phyloP scores from a whole-genome alignment of 2,888 invertebrate species.

The Caenorhabditis sp. region DNA sequence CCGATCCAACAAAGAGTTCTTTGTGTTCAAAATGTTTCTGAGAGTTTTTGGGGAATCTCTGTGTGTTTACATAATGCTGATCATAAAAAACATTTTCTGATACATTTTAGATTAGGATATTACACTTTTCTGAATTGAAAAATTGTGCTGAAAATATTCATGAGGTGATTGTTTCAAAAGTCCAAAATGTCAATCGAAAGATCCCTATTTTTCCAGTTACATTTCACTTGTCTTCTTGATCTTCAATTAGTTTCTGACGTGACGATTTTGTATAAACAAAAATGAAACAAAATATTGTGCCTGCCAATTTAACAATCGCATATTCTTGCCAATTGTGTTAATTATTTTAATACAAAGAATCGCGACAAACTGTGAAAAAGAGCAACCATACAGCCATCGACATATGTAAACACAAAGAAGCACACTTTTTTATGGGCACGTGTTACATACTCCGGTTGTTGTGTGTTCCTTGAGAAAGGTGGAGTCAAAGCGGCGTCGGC shows the following conservation, averaged over 20 bases:
- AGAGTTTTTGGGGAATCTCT: too few species aligned
- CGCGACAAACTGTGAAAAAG: neutral
- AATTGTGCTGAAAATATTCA: too few species aligned
- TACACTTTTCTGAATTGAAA: too few species aligned
- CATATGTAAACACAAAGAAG: neutral
- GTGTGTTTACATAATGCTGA: too few species aligned
- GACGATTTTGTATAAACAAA: neutral
- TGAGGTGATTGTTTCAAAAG: too few species aligned
- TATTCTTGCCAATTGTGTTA: neutral
- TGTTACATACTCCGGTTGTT: constrained; percentile 1
- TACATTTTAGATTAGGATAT: too few species aligned
- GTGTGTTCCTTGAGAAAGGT: neutral
- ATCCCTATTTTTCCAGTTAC: too few species aligned
- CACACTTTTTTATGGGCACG: neutral
- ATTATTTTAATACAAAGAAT: neutral
- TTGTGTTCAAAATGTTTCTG: too few species aligned
- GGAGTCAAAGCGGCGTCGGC: neutral
- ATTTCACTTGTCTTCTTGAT: too few species aligned
- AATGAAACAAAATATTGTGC: neutral
- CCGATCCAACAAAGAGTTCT: too few species aligned
- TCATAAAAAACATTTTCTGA: too few species aligned
- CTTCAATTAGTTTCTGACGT: neutral
- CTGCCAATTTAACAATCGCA: neutral
- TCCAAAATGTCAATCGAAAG: too few species aligned
- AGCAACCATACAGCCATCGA: neutral